phyloP scores from a whole-genome alignment of 1,140 invertebrate genomes.

The Araneus ventricosus region DNA sequence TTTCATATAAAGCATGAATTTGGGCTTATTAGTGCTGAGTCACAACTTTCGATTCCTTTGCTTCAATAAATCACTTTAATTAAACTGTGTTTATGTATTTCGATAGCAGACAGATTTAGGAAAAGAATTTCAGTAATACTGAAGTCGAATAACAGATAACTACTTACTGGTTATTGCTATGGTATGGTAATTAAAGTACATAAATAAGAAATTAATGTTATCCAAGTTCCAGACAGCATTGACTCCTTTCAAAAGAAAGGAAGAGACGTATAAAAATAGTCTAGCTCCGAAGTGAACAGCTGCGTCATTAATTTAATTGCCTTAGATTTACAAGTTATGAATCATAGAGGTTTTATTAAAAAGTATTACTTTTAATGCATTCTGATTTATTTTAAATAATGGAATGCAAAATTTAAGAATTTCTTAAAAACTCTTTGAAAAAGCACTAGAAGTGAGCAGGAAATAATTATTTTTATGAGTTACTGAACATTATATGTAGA shows the following conservation, averaged over 20 bases:
- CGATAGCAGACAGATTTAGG: not conserved
- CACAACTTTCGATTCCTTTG: not conserved
- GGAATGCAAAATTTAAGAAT: too few relatives aligned
- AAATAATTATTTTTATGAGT: too few relatives aligned
- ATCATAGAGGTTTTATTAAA: too few relatives aligned
- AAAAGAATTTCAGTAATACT: not conserved
- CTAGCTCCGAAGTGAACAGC: too few relatives aligned
- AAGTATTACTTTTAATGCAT: too few relatives aligned
- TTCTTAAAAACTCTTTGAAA: too few relatives aligned
- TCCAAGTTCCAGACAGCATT: not conserved
- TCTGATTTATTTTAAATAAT: too few relatives aligned
- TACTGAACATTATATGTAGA: too few relatives aligned
- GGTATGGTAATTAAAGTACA: not conserved
- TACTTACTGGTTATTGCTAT: not conserved
- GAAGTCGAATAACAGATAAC: not conserved
- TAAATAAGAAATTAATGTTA: not conserved
- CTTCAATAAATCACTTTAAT: slow-evolving; percentile 15
- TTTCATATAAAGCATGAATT: not conserved
- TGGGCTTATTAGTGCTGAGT: not conserved
- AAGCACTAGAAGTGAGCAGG: too few relatives aligned
- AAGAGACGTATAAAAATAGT: too few relatives aligned
- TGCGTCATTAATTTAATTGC: too few relatives aligned
- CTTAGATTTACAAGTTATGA: too few relatives aligned
- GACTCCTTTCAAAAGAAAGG: not conserved
- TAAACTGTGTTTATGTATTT: not conserved